phyloP scores from a whole-genome alignment of 2,113 vertebrate species.

The Charadrius vociferus region DNA sequence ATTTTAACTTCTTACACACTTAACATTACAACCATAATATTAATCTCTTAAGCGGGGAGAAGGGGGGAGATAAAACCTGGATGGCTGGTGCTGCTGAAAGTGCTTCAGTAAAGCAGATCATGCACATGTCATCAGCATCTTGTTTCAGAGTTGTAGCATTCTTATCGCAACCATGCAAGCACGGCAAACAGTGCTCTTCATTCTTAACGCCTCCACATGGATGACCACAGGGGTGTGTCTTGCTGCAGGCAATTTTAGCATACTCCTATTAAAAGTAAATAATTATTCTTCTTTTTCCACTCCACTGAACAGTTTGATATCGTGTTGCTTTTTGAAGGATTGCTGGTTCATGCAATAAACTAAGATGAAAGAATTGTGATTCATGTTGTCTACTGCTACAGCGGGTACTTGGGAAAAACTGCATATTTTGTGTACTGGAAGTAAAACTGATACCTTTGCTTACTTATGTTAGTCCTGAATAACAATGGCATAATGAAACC shows the following conservation, averaged over 20 bases:
- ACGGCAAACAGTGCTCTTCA: constrained; percentile 91
- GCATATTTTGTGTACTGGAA: neutral
- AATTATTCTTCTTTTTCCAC: neutral
- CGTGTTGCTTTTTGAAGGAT: neutral
- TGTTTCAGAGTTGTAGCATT: constrained; percentile 88
- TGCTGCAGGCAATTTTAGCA: constrained; percentile 93
- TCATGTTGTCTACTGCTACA: neutral
- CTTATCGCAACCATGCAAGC: constrained; percentile 95
- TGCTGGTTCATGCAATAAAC: neutral
- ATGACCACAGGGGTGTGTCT: constrained; percentile 94
- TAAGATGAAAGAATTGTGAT: neutral
- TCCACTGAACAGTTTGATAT: neutral
- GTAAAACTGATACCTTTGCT: neutral
- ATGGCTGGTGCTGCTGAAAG: constrained; percentile 96
- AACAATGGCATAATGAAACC: neutral
- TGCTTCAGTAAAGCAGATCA: constrained; percentile 99
- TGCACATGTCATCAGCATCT: constrained; percentile 99
- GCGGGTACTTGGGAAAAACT: neutral
- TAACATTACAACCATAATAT: neutral
- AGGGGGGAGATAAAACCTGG: constrained; percentile 79
- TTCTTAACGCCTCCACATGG: constrained; percentile 96
- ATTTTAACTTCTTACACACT: neutral
- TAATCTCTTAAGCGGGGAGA: neutral
- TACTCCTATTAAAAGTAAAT: constrained; percentile 84
- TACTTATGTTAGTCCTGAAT: neutral